Evolutionary conservation across 2,888 invertebrate genomes (phyloP).

Genomic region (Girardia tigrina): DNA sequence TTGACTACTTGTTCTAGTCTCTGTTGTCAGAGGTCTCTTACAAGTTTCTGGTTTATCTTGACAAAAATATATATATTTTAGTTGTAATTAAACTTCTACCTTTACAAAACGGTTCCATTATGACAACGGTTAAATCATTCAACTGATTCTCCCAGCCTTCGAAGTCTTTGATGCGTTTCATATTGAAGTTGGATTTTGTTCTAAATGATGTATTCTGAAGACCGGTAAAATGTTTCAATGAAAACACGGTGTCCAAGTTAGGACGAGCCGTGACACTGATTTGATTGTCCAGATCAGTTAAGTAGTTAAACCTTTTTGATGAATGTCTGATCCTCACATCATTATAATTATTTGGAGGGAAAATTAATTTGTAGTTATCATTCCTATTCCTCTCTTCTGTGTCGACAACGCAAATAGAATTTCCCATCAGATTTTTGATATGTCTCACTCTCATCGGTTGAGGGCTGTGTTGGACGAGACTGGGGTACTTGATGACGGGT

Average conservation of each 20-base stretch:
- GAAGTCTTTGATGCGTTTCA: not conserved
- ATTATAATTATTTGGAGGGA: not conserved
- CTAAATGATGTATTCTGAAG: not conserved
- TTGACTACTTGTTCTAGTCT: too few species aligned
- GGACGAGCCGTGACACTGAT: not conserved
- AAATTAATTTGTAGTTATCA: not conserved
- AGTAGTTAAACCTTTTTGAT: not conserved
- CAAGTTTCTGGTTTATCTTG: not conserved
- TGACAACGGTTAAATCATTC: not conserved
- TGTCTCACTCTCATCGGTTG: not conserved
- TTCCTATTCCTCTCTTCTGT: not conserved
- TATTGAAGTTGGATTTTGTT: not conserved
- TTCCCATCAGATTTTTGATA: not conserved
- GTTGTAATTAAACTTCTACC: not conserved
- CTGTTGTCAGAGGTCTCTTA: too few species aligned
- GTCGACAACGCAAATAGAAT: not conserved
- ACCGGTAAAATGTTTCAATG: not conserved
- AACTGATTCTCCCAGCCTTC: not conserved
- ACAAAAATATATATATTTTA: too few species aligned
- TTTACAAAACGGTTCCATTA: not conserved
- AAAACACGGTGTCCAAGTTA: not conserved
- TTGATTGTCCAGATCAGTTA: not conserved
- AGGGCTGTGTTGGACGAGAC: not conserved
- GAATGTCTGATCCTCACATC: not conserved
- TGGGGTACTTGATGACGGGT: not conserved